Percentiles rank a stretch among this genome's conserved stretches.
phyloP scores from a whole-genome alignment of 2,888 invertebrate genomes.

The Leptinotarsa juncta region DNA sequence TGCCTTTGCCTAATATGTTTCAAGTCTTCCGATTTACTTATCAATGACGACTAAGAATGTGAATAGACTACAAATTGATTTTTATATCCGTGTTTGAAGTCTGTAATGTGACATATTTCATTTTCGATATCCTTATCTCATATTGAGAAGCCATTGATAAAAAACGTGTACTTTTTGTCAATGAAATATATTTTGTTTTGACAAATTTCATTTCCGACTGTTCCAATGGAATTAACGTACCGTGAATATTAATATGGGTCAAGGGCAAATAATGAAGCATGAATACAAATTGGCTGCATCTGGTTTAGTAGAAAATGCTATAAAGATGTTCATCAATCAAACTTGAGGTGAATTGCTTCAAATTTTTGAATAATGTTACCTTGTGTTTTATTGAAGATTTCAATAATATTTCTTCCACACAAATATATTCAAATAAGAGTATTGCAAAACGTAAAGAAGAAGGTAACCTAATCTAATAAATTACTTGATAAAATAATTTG shows the following conservation, averaged over 20 bases:
- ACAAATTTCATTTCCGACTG: constrained; percentile 5
- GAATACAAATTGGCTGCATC: neutral
- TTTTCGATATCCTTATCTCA: neutral
- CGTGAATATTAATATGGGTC: neutral
- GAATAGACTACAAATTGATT: constrained; percentile 6
- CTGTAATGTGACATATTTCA: neutral
- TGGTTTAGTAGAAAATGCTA: too few relatives aligned
- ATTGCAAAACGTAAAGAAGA: too few relatives aligned
- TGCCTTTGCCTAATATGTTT: neutral
- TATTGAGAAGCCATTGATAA: neutral
- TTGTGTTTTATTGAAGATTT: too few relatives aligned
- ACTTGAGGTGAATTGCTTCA: too few relatives aligned
- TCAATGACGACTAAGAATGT: neutral
- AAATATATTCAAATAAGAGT: too few relatives aligned
- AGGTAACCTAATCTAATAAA: too few relatives aligned
- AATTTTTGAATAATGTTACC: too few relatives aligned
- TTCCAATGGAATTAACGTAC: neutral
- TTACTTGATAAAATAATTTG: too few relatives aligned
- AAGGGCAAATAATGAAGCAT: neutral
- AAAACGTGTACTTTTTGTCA: constrained; percentile 8
- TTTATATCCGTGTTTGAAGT: neutral
- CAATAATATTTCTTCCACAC: too few relatives aligned
- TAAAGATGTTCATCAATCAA: too few relatives aligned
- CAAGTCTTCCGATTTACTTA: neutral
- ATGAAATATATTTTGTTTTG: constrained; percentile 1